Conservation (phyloP, 1,140 invertebrate genomes). For the Monochamus saltuarius region DNA sequence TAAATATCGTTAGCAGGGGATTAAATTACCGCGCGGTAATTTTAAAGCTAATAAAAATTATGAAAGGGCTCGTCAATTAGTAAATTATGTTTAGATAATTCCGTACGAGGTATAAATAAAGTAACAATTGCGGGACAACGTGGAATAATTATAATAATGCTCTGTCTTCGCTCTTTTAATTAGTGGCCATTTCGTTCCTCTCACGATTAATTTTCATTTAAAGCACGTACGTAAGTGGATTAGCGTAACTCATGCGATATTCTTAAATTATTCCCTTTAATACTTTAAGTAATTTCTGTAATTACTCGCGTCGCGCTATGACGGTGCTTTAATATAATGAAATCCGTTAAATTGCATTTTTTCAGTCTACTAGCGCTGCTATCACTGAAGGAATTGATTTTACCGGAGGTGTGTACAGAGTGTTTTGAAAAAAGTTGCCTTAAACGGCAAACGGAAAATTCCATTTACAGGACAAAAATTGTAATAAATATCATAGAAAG, state of each 20-base stretch:
- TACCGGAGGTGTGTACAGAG: too few relatives aligned
- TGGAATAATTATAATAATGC: conserved; percentile 30
- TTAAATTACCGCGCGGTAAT: background rate
- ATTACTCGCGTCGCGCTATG: too few relatives aligned
- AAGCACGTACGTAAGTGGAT: conserved; percentile 25
- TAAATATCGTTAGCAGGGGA: too few relatives aligned
- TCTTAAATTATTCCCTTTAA: conserved; percentile 28
- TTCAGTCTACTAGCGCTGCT: too few relatives aligned
- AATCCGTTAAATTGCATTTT: too few relatives aligned
- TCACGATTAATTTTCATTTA: conserved; percentile 32
- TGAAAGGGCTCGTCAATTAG: conserved; percentile 12
- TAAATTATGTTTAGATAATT: conserved; percentile 25
- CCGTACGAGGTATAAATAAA: conserved; percentile 26
- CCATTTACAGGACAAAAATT: too few relatives aligned
- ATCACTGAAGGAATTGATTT: too few relatives aligned
- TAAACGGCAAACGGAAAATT: too few relatives aligned
- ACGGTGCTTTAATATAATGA: too few relatives aligned
- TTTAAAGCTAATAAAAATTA: background rate
- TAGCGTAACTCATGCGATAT: conserved; percentile 27
- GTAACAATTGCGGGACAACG: conserved; percentile 27
- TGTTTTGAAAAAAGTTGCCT: too few relatives aligned
- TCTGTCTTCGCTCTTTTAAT: conserved; percentile 32
- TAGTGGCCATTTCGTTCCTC: conserved; percentile 27
- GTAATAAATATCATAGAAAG: too few relatives aligned
- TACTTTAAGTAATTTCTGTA: background rate